phyloP scores from a whole-genome alignment of 2,113 vertebrate species.

The Herpailurus yagouaroundi region DNA sequence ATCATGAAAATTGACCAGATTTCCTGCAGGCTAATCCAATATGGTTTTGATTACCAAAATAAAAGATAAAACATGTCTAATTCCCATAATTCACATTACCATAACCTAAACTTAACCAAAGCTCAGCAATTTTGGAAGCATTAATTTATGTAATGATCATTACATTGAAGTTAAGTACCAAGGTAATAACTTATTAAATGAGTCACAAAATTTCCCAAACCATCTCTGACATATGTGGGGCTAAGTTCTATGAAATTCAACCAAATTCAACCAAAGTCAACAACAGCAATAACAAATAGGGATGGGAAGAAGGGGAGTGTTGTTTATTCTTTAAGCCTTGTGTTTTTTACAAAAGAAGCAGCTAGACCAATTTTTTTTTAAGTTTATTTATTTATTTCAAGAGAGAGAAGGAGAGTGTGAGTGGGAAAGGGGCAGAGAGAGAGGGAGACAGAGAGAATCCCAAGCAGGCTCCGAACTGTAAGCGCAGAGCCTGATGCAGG shows the following conservation, averaged over 20 bases:
- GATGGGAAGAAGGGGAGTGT: neutral
- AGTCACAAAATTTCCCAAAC: neutral
- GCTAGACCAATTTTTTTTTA: neutral
- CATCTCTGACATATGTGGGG: neutral
- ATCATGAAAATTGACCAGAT: neutral
- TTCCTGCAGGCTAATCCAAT: conserved; percentile 14
- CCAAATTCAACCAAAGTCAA: neutral
- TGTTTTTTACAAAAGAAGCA: neutral
- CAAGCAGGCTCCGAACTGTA: no score
- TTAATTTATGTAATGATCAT: neutral
- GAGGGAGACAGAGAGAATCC: no score
- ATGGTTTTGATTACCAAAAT: conserved; percentile 22
- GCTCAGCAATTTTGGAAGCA: neutral
- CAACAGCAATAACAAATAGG: neutral
- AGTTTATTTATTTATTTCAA: no score
- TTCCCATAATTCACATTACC: neutral
- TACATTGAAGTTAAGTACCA: neutral
- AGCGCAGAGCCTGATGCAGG: no score
- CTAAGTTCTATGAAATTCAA: neutral
- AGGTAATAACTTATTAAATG: neutral
- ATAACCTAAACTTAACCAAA: neutral
- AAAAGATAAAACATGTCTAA: neutral
- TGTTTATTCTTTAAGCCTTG: neutral
- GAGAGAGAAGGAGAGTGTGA: no score
- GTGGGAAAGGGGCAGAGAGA: no score